These are phyloP conservation scores for Lateolabrax maculatus DNA, from an alignment of 2,797 vertebrate species.

Conservation along the genomic window DNA sequence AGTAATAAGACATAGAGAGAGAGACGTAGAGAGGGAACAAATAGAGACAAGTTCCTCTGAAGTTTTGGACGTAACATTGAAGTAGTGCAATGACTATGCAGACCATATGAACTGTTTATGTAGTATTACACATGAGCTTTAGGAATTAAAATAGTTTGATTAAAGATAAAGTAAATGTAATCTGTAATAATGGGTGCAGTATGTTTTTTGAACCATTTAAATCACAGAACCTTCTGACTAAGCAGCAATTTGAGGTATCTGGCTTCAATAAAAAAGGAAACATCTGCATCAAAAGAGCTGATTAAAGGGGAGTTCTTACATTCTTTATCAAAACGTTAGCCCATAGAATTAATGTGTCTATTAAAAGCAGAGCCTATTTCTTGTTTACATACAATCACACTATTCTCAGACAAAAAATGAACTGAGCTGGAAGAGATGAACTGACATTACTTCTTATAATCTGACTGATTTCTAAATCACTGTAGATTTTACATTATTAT, in stretches of 20 bases:
- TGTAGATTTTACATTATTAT: not conserved
- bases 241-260: not conserved
- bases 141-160: not conserved
- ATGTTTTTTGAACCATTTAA: not conserved
- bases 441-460: not conserved
- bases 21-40: not conserved
- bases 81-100: not conserved
- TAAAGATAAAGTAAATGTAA: not conserved
- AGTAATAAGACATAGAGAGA: not conserved
- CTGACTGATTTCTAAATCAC: not conserved
- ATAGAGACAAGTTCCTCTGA: not conserved
- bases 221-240: not conserved
- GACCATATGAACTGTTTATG: not conserved
- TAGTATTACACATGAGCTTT: not conserved
- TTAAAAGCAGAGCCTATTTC: not conserved
- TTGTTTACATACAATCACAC: not conserved
- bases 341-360: not conserved
- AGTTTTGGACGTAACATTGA: not conserved
- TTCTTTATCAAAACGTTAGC: not conserved
- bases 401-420: not conserved
- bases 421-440: not conserved
- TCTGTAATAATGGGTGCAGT: not conserved
- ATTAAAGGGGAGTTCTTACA: not conserved
- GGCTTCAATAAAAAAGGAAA: constrained; percentile 18
- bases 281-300: not conserved